These are phyloP conservation scores for Drosophila melanosoma DNA, from an alignment of 2,888 invertebrate species.

Conservation along the genomic window DNA sequence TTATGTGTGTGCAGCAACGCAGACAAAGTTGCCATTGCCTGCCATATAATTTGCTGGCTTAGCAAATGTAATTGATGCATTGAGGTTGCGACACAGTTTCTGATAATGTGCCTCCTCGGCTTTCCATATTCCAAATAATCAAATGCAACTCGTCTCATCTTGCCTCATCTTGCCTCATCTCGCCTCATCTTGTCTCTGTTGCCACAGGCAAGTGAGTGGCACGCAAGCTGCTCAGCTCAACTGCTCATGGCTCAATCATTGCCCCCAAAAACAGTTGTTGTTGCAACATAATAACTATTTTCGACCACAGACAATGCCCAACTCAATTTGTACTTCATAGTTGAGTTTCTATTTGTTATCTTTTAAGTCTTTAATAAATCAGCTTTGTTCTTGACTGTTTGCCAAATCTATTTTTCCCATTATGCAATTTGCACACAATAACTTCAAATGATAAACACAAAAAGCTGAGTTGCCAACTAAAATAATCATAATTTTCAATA, in stretches of 20 bases:
- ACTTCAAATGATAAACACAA: not conserved
- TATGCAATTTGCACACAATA: not conserved
- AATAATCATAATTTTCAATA: not conserved
- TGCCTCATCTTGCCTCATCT: not conserved
- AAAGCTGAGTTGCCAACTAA: not conserved
- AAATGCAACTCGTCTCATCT: constrained; percentile 21
- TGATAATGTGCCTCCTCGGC: constrained; percentile 60
- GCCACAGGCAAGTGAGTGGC: constrained; percentile 21
- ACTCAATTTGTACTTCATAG: constrained; percentile 10
- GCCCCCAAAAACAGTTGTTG: constrained; percentile 1
- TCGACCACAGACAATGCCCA: constrained; percentile 12
- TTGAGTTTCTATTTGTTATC: not conserved
- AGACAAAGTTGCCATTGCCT: constrained; percentile 17
- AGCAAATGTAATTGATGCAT: constrained; percentile 73
- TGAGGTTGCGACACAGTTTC: constrained; percentile 72
- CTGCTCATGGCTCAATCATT: constrained; percentile 16
- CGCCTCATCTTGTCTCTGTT: not conserved
- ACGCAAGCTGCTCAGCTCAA: constrained; percentile 18
- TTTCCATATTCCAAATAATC: constrained; percentile 50
- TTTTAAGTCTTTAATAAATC: not conserved
- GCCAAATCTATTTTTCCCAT: not conserved
- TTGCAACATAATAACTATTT: constrained; percentile 40
- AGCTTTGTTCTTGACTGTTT: not conserved
- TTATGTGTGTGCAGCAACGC: constrained; percentile 9
- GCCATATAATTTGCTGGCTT: constrained; percentile 72